Percentiles rank a stretch among this genome's conserved stretches.
Conservation (phyloP, 2,797 vertebrate genomes). For the Tragelaphus oryx region DNA sequence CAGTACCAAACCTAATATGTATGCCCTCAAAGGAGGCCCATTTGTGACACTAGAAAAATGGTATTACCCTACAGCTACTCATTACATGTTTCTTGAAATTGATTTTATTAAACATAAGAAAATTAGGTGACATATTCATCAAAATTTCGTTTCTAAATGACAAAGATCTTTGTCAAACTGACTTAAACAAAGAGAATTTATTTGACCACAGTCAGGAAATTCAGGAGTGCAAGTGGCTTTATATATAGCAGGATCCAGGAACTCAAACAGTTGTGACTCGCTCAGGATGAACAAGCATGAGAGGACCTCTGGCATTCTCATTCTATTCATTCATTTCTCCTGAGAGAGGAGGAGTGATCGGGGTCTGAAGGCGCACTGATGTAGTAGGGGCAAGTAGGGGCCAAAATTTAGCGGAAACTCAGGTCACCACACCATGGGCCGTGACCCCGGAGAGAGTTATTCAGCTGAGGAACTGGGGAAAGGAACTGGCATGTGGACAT, state of each 20-base stretch:
- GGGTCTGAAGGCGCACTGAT: neutral
- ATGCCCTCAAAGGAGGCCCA: neutral
- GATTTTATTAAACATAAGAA: conserved; percentile 27
- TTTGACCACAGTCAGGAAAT: neutral
- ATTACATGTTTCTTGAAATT: neutral
- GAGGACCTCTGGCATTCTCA: accelerated
- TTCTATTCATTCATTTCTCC: neutral
- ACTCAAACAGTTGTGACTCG: neutral
- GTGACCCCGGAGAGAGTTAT: neutral
- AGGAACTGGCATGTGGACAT: neutral
- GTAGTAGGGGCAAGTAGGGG: neutral
- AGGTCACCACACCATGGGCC: neutral
- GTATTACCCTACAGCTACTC: neutral
- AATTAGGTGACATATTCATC: neutral
- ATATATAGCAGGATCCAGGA: neutral
- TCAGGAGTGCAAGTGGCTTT: neutral
- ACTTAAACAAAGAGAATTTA: neutral
- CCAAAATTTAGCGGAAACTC: neutral
- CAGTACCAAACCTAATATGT: neutral
- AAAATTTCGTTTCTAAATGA: neutral
- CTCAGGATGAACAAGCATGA: neutral
- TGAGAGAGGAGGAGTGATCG: neutral
- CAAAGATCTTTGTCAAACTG: neutral
- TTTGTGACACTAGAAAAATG: neutral
- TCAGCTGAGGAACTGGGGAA: neutral